These are phyloP conservation scores for Fistularia tabacaria DNA, from an alignment of 2,797 vertebrate species.

Conservation along the genomic window DNA sequence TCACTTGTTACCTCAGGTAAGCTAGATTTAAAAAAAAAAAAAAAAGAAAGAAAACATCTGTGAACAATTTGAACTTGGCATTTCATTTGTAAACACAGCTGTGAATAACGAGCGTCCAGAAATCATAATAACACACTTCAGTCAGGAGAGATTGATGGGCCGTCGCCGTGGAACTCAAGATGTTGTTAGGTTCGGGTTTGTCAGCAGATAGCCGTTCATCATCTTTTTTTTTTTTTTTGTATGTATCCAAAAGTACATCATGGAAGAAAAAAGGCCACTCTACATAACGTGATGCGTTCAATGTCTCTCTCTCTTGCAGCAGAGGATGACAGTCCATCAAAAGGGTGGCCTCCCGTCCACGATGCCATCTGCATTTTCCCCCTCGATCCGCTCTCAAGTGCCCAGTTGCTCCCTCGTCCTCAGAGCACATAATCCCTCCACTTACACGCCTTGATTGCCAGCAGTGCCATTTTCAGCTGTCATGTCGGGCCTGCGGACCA, in stretches of 20 bases:
- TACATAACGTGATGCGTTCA: not conserved
- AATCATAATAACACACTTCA: slow-evolving; percentile 42
- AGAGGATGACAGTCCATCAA: too few relatives aligned
- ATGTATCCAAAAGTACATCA: not conserved
- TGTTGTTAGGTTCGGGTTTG: slow-evolving; percentile 12
- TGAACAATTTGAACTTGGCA: slow-evolving; percentile 47
- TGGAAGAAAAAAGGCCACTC: not conserved
- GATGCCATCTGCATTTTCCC: slow-evolving; percentile 1
- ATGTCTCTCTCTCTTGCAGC: too few relatives aligned
- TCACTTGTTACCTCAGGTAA: slow-evolving; percentile 19
- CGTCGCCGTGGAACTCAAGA: slow-evolving; percentile 35
- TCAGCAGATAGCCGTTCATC: slow-evolving; percentile 20
- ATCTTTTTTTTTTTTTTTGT: not conserved
- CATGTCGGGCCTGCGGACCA: slow-evolving; percentile 44
- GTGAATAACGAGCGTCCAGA: slow-evolving; percentile 42
- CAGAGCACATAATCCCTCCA: slow-evolving; percentile 63
- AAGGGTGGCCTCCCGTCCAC: too few relatives aligned
- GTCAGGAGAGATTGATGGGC: slow-evolving; percentile 32
- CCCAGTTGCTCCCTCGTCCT: slow-evolving; percentile 13
- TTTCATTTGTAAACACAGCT: slow-evolving; percentile 66
- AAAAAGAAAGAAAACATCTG: slow-evolving; percentile 59
- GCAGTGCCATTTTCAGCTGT: slow-evolving; percentile 45
- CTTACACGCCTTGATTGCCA: slow-evolving; percentile 61
- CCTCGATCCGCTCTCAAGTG: slow-evolving; percentile 22
- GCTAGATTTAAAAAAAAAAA: slow-evolving; percentile 1